Percentiles rank a stretch among this genome's conserved stretches.
Evolutionary conservation across 2,888 invertebrate species (phyloP).

Genomic region (Elgonia sp.): DNA sequence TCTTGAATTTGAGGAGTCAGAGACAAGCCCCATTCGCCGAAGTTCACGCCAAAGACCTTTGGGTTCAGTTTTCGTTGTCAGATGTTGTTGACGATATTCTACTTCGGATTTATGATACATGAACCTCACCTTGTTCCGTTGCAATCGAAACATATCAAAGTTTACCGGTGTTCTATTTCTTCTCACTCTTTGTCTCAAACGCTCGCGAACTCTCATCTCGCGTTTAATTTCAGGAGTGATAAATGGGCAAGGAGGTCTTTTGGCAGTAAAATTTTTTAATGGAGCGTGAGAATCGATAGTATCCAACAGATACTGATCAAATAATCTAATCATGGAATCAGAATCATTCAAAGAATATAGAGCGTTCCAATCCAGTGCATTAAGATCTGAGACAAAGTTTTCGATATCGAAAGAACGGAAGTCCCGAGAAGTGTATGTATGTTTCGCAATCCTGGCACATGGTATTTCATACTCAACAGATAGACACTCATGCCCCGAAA

Average conservation of each 20-base stretch:
- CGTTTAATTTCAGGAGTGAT: constrained; percentile 1
- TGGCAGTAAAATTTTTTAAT: neutral
- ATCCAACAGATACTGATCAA: no score
- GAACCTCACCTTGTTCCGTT: neutral
- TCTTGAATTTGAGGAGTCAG: neutral
- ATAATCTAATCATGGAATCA: no score
- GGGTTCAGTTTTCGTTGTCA: no score
- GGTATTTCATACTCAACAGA: no score
- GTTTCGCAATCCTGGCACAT: neutral
- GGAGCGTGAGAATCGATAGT: neutral
- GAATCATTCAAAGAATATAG: no score
- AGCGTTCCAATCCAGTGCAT: neutral
- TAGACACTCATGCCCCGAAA: neutral
- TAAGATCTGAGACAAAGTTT: no score
- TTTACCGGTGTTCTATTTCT: neutral
- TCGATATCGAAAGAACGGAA: neutral
- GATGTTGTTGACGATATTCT: no score
- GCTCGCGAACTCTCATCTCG: constrained; percentile 4
- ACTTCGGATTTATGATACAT: neutral
- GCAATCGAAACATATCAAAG: neutral
- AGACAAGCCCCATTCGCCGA: neutral
- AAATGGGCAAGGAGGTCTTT: constrained; percentile 15
- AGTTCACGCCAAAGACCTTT: neutral
- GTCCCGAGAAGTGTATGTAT: neutral
- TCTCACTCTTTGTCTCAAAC: neutral